phyloP scores from a whole-genome alignment of 2,888 invertebrate genomes.

The Calliscelio sp. region DNA sequence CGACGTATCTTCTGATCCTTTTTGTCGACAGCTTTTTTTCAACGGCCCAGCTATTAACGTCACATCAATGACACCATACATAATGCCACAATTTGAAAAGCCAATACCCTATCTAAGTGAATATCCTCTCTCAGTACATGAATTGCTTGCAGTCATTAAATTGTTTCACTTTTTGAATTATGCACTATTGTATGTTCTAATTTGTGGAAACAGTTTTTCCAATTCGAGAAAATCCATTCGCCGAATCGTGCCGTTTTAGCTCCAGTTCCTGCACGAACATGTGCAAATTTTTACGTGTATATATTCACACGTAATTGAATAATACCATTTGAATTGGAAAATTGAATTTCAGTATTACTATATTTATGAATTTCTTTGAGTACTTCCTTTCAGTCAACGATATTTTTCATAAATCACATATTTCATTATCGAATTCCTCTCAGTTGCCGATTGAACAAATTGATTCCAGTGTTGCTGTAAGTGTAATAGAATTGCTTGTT shows the following conservation, averaged over 20 bases:
- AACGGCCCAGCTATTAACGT: background rate
- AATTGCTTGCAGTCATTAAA: slow-evolving; percentile 34
- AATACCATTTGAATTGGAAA: slow-evolving; percentile 4
- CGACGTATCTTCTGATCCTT: background rate
- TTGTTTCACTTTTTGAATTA: slow-evolving; percentile 6
- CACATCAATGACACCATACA: slow-evolving; percentile 29
- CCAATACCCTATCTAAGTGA: background rate
- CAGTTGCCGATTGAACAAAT: slow-evolving; percentile 13
- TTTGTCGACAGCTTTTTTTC: background rate
- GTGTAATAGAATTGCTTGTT: slow-evolving; percentile 30
- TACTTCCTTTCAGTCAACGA: background rate
- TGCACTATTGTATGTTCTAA: background rate
- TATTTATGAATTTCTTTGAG: background rate
- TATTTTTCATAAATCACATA: background rate
- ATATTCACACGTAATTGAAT: slow-evolving; percentile 4
- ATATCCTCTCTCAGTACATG: slow-evolving; percentile 15
- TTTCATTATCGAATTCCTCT: slow-evolving; percentile 21
- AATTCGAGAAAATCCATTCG: background rate
- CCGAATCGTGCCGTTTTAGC: background rate
- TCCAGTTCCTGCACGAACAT: background rate
- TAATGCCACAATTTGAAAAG: slow-evolving; percentile 45
- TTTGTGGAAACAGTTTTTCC: background rate
- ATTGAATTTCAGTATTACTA: background rate
- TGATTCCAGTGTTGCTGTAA: slow-evolving; percentile 7
- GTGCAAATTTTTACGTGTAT: background rate